Evolutionary conservation across 2,113 vertebrate genomes (phyloP).

Genomic region (Condylura cristata): DNA sequence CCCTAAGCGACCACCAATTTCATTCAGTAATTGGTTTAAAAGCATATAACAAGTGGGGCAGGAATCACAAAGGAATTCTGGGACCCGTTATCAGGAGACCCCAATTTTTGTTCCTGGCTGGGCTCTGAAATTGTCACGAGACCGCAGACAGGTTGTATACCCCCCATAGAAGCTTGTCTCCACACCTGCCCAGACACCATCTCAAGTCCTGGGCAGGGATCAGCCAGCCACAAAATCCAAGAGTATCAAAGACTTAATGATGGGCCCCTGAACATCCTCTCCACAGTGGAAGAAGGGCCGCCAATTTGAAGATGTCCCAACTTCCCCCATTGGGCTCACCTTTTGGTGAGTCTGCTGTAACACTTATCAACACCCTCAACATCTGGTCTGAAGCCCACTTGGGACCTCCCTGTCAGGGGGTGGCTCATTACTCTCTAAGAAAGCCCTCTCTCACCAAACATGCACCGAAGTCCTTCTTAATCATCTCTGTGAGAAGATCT

Average conservation of each 20-base stretch:
- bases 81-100: neutral
- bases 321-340: neutral
- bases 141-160: neutral
- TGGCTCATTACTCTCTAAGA: neutral
- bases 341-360: neutral
- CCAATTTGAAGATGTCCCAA: neutral
- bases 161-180: neutral
- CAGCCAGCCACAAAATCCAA: constrained; percentile 22
- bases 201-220: neutral
- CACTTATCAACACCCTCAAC: neutral
- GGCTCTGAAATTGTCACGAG: constrained; percentile 4
- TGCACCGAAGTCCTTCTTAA: neutral
- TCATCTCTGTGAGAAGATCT: constrained; percentile 6
- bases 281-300: neutral
- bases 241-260: neutral
- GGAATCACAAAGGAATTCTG: neutral
- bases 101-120: neutral
- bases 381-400: neutral
- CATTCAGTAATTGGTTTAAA: constrained; percentile 40
- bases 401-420: neutral
- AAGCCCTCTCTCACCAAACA: neutral
- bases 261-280: neutral
- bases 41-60: neutral
- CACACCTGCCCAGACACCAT: neutral
- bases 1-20: neutral